These are phyloP conservation scores for Eptesicus fuscus DNA, from an alignment of 2,113 vertebrate species.

Conservation along the genomic window DNA sequence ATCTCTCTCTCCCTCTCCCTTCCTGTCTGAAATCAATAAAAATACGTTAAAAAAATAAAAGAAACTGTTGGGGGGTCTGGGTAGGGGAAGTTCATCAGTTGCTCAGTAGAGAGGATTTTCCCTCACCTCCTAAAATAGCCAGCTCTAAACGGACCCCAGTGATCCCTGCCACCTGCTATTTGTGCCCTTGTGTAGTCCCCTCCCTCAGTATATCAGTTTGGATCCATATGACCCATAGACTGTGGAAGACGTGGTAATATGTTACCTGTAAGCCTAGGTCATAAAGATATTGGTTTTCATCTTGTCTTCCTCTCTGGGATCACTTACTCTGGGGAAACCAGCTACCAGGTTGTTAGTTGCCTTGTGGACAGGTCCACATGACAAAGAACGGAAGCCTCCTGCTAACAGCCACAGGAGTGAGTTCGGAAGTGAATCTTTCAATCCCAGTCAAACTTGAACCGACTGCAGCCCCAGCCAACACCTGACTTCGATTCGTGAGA, in stretches of 20 bases:
- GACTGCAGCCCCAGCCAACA: background rate
- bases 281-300: background rate
- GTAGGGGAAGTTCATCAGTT: background rate
- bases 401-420: background rate
- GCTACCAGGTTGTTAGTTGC: background rate
- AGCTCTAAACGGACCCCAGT: background rate
- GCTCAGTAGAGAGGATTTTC: background rate
- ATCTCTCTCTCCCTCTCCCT: too few species aligned
- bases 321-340: background rate
- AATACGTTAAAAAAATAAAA: background rate
- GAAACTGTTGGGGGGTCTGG: background rate
- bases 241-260: background rate
- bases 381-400: background rate
- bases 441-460: background rate
- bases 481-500: background rate
- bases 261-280: background rate
- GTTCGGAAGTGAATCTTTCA: background rate
- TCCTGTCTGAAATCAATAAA: too few species aligned
- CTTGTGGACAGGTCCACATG: background rate
- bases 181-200: background rate
- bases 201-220: background rate
- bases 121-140: background rate
- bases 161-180: background rate
- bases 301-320: background rate
- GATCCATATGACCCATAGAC: background rate